Percentiles rank a stretch among this genome's conserved stretches.
These are phyloP conservation scores for Pyrochroa serraticornis DNA, from an alignment of 2,888 invertebrate genomes.

Conservation along the genomic window DNA sequence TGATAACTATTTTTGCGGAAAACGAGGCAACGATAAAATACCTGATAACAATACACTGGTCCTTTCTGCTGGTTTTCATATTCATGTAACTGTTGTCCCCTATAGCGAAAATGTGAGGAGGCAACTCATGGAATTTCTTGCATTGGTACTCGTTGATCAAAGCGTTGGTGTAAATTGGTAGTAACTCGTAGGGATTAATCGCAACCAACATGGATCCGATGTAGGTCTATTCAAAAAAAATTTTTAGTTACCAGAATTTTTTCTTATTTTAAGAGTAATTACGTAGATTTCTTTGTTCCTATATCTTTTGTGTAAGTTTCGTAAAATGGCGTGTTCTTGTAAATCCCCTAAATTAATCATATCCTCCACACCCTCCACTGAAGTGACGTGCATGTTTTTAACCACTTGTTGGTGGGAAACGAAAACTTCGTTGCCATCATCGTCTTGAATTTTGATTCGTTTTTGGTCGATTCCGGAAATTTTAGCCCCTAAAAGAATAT, in stretches of 20 bases:
- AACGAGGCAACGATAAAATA: conserved; percentile 48
- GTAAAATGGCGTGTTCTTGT: conserved; percentile 91
- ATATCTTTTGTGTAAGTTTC: conserved; percentile 90
- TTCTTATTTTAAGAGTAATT: conserved; percentile 54
- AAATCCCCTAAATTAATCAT: conserved; percentile 95
- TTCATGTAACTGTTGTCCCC: conserved; percentile 89
- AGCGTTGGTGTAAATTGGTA: conserved; percentile 92
- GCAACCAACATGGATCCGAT: conserved; percentile 94
- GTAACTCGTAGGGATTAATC: conserved; percentile 91
- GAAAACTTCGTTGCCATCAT: conserved; percentile 77
- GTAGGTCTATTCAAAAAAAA: conserved; percentile 73
- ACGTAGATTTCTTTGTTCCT: conserved; percentile 90
- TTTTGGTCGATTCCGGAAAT: conserved; percentile 79
- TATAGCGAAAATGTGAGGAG: conserved; percentile 95
- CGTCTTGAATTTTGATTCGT: conserved; percentile 79
- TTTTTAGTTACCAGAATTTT: conserved; percentile 2
- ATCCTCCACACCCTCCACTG: conserved; percentile 85
- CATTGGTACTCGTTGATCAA: conserved; percentile 85
- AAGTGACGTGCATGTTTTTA: conserved; percentile 79
- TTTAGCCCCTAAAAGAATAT: conserved; percentile 84
- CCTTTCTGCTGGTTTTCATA: conserved; percentile 73
- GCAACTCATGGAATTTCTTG: conserved; percentile 81
- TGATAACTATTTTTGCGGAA: not conserved
- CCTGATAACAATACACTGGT: conserved; percentile 96
- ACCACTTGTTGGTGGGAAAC: conserved; percentile 66